Base-by-base conservation (phyloP, 1,140 invertebrate species). In the Sarcophaga bullata region DNA sequence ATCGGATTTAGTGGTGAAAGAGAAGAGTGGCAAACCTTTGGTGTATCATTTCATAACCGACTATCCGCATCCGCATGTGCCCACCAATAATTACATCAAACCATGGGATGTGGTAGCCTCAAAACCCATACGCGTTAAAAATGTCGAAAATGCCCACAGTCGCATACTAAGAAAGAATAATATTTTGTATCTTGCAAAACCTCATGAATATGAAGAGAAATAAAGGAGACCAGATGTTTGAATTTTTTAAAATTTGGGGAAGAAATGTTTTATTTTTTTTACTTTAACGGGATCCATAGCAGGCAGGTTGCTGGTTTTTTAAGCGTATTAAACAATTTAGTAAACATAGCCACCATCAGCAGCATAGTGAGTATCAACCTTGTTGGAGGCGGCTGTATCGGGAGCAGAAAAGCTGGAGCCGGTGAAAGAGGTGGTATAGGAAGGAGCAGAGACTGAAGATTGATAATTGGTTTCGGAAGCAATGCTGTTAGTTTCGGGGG, bases 341-440 rank as follows among this genome's bases (percentile, higher is more conserved):
- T 88, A 88, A 75, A 88, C 84, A 58, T 88, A 88, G 49, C 87
- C 87, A 47, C 87, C 87, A 82, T 88, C 86, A 85, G 86, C 84
- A 46, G 84, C 87, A 80, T 88, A 88, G 15, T 73, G 52, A 80
- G 87, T 88, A 73, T 85, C 87, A 68, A 80, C 37, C 47, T 46
- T 37, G 25, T 37, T 49, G 0, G 62, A 68, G 15, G 54, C 54
- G n/a, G 54, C 54, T 15, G 54, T 8, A n/a, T 58, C 13, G 15
- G 54, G 54, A 58, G 54, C 54, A 25, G 62, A 68, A 19, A 8
- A 68, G 6, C n/a, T 68, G 62, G 62, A 19, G 10, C 9, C 8
- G 62, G 62, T 9, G 62, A 4, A 58, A 8, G 13, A 58, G 54
- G 11, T 58, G 8, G 54, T 13, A 13, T 13, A 15, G 7, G 11